phyloP scores from a whole-genome alignment of 2,888 invertebrate genomes.

The Hoplodrina ambigua region DNA sequence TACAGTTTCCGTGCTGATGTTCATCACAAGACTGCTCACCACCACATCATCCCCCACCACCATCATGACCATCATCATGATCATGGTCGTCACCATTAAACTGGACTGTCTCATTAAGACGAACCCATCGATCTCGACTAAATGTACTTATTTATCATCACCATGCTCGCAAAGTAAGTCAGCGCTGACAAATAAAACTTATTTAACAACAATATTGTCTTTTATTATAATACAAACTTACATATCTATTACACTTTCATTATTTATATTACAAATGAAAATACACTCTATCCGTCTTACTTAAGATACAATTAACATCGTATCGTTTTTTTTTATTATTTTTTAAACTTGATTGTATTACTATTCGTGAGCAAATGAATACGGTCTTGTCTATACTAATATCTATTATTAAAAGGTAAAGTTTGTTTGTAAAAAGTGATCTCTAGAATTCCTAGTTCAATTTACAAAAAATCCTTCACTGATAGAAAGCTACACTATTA shows the following conservation, averaged over 20 bases:
- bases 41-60: slow-evolving; percentile 72
- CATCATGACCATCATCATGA: slow-evolving; percentile 64
- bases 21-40: slow-evolving; percentile 77
- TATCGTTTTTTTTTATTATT: no score
- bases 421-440: no score
- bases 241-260: neutral
- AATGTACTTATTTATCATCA: slow-evolving; percentile 59
- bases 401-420: no score
- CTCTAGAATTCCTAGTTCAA: no score
- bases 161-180: slow-evolving; percentile 64
- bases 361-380: no score
- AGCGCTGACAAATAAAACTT: slow-evolving; percentile 75
- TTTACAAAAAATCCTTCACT: no score
- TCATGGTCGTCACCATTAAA: slow-evolving; percentile 69
- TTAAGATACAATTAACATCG: no score
- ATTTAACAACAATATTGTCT: slow-evolving; percentile 48
- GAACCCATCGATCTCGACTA: slow-evolving; percentile 69
- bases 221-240: slow-evolving; percentile 35
- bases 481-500: no score
- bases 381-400: no score
- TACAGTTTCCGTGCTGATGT: slow-evolving; percentile 80
- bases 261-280: no score
- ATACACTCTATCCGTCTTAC: no score
- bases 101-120: slow-evolving; percentile 64
- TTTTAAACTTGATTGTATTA: no score